Conservation (phyloP, 2,888 invertebrate species). For the Campoletis raptor region DNA sequence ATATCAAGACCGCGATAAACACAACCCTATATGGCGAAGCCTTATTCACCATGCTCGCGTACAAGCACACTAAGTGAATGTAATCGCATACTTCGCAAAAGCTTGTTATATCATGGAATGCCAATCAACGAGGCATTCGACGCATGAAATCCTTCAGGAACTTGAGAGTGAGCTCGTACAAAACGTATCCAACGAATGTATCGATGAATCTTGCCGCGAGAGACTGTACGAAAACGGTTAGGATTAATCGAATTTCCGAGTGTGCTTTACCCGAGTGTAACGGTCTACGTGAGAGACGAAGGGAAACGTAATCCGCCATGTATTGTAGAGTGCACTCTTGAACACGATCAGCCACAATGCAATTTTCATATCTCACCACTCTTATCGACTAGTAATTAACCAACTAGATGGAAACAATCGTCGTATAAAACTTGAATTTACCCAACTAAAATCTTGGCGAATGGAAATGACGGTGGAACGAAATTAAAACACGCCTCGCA, state of each 20-base stretch:
- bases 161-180: constrained; percentile 28
- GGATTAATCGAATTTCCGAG: constrained; percentile 63
- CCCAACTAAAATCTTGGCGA: neutral
- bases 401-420: neutral
- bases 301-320: neutral
- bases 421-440: neutral
- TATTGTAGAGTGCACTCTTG: neutral
- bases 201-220: constrained; percentile 55
- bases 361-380: neutral
- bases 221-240: constrained; percentile 36
- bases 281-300: neutral
- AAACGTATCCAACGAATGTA: constrained; percentile 56
- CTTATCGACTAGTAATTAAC: neutral
- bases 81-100: constrained; percentile 61
- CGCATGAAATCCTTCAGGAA: constrained; percentile 69
- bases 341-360: constrained; percentile 18
- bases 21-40: neutral
- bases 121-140: constrained; percentile 70
- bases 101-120: constrained; percentile 70
- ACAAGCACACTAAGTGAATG: constrained; percentile 4
- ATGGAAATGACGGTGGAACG: neutral
- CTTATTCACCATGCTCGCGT: neutral
- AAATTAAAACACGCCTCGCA: too few species aligned
- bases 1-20: neutral
- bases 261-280: constrained; percentile 26